phyloP scores from a whole-genome alignment of 1,140 invertebrate species.

The Apis mellifera region DNA sequence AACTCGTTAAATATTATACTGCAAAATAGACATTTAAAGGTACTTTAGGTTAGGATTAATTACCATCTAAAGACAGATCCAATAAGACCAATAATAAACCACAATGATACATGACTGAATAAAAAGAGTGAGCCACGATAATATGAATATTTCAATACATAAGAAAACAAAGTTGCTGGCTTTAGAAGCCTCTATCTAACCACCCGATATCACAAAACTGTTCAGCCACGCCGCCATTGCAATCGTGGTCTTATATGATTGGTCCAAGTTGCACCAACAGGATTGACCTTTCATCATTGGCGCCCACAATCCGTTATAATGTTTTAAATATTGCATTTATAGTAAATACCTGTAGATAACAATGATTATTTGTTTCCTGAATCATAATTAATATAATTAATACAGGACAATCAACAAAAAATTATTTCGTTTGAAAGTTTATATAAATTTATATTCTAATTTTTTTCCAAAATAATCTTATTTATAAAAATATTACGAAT shows the following conservation, averaged over 20 bases:
- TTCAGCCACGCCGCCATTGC: conserved; percentile 77
- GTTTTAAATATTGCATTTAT: not conserved
- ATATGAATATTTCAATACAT: conserved; percentile 59
- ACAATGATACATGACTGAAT: conserved; percentile 75
- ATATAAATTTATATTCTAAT: not conserved
- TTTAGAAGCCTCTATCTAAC: conserved; percentile 68
- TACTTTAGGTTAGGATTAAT: conserved; percentile 71
- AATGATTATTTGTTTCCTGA: not conserved
- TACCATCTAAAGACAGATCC: conserved; percentile 76
- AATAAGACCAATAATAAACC: conserved; percentile 74
- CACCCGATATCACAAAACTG: conserved; percentile 73
- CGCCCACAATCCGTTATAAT: not conserved
- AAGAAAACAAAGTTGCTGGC: conserved; percentile 56
- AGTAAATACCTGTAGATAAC: not conserved
- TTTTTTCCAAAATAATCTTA: not conserved
- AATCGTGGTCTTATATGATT: conserved; percentile 78
- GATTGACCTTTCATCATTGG: conserved; percentile 2
- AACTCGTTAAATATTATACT: conserved; percentile 18
- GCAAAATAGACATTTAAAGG: not conserved
- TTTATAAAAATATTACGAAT: not conserved
- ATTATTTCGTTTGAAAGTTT: not conserved
- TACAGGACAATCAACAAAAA: not conserved
- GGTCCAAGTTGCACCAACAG: conserved; percentile 57
- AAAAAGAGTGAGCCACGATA: conserved; percentile 56
- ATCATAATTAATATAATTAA: not conserved